Evolutionary conservation across 2,797 vertebrate species (phyloP), one percentile per base, ranked within the genome.

Genomic region (Allobates femoralis): DNA sequence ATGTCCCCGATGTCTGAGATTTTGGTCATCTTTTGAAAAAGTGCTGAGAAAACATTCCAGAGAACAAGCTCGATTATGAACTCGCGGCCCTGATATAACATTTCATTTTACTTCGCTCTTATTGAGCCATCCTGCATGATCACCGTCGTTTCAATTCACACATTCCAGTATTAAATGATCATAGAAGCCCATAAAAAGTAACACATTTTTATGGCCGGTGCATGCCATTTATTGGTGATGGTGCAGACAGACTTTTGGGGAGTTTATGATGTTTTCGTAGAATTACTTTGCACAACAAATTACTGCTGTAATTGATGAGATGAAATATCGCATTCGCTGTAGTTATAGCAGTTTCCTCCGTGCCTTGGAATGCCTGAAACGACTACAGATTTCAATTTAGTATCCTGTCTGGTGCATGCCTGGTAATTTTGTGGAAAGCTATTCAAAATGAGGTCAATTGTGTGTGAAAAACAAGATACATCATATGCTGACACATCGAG

Each of bases 391-490:
- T 87, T 81, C 55, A 84, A 80, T 87, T 71, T 87, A 34, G 76
- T 85, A 56, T 87, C 77, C 76, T 87, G 55, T 53, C 77, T 80
- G 74, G 86, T 74, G 37, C 50, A 76, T 82, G 85, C 58, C 64
- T 79, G n/a, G 69, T 87, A 84, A 87, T 85, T 84, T 80, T 84
- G 77, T 62, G 62, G 82, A 84, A 73, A 84, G 67, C 77, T 66
- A 84, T 71, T 84, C 77, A 85, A 87, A 87, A 87, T 84, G 82
- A 81, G 86, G 82, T 84, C 82, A 87, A 84, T 85, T 87, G 86
- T 81, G 82, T 87, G 86, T 87, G 86, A 87, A 81, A 85, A 84
- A 87, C 77, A 87, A 87, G 69, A 87, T 85, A 64, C 58, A 87
- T 87, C 82, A 81, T 85, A 32, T 80, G 77, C 82, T 84, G 82